Percentiles rank a stretch among this genome's conserved stretches.
These are phyloP conservation scores for Talpa occidentalis DNA, from an alignment of 2,113 vertebrate species.

Conservation along the genomic window DNA sequence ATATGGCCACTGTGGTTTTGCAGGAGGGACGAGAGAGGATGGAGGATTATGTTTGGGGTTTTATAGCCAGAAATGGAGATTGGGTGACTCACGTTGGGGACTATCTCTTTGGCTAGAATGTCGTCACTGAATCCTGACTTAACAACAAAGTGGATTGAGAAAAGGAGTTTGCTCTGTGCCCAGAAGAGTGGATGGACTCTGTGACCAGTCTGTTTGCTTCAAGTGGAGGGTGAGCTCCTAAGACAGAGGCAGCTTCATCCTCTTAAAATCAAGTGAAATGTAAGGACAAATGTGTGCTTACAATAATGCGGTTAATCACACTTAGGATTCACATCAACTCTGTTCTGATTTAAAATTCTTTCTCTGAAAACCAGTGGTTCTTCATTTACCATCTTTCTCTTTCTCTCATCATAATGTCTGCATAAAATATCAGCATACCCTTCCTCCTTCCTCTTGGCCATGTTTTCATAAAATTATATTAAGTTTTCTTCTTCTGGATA, in stretches of 20 bases:
- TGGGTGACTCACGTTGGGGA: background rate
- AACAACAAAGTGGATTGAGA: background rate
- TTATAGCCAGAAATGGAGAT: background rate
- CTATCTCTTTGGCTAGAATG: background rate
- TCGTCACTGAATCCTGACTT: background rate
- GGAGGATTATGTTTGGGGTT: background rate
- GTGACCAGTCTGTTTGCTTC: background rate
- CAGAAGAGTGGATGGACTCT: background rate
- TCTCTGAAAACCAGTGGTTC: background rate
- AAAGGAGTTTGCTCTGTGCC: background rate
- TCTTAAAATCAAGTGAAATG: background rate
- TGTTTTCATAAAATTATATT: background rate
- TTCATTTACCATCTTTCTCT: background rate
- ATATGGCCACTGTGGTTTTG: background rate
- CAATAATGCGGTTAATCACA: background rate
- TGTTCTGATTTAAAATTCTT: background rate
- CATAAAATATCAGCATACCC: background rate
- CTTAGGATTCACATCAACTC: background rate
- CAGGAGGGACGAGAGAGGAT: background rate
- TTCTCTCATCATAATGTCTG: background rate
- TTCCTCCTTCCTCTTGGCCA: background rate
- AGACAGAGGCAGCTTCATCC: background rate
- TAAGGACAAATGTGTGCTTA: background rate
- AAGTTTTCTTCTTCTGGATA: background rate
- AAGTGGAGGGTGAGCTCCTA: background rate